These are phyloP conservation scores for Heliconius congener DNA, from an alignment of 1,140 invertebrate genomes.

Conservation along the genomic window DNA sequence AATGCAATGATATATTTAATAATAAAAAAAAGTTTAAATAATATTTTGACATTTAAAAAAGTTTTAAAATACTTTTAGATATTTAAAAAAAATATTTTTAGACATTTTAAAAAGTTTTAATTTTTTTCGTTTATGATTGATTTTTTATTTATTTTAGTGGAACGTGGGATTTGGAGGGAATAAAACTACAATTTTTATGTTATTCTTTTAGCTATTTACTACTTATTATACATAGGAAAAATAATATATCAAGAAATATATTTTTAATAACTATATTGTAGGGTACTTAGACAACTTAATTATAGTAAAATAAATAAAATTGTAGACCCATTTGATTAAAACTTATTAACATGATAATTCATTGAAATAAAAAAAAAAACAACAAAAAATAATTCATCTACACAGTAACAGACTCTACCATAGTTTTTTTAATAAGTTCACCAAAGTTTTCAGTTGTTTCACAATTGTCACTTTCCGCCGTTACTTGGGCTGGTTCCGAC, in stretches of 20 bases:
- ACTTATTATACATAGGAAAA: slow-evolving; percentile 8
- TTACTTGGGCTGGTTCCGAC: slow-evolving; percentile 56
- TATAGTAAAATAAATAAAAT: slow-evolving; percentile 20
- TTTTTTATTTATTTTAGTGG: not conserved
- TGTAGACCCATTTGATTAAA: slow-evolving; percentile 59
- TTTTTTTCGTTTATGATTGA: not conserved
- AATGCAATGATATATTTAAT: not conserved
- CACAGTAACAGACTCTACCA: slow-evolving; percentile 94
- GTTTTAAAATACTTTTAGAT: not conserved
- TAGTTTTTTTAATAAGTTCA: slow-evolving; percentile 95
- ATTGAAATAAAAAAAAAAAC: slow-evolving; percentile 68
- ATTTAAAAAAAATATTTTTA: not conserved
- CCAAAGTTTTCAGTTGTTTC: slow-evolving; percentile 89
- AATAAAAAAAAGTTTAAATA: not conserved
- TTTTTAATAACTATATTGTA: slow-evolving; percentile 11
- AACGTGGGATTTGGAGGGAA: not conserved
- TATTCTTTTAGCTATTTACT: slow-evolving; percentile 8
- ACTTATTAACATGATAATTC: slow-evolving; percentile 72
- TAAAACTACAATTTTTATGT: not conserved
- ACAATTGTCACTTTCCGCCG: slow-evolving; percentile 47
- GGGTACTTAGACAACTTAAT: slow-evolving; percentile 6
- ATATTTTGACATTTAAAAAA: not conserved
- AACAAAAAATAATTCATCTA: slow-evolving; percentile 79
- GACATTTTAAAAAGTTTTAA: not conserved
- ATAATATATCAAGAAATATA: slow-evolving; percentile 15